These are phyloP conservation scores for Limnephilus rhombicus DNA, from an alignment of 2,888 invertebrate species.

Conservation along the genomic window DNA sequence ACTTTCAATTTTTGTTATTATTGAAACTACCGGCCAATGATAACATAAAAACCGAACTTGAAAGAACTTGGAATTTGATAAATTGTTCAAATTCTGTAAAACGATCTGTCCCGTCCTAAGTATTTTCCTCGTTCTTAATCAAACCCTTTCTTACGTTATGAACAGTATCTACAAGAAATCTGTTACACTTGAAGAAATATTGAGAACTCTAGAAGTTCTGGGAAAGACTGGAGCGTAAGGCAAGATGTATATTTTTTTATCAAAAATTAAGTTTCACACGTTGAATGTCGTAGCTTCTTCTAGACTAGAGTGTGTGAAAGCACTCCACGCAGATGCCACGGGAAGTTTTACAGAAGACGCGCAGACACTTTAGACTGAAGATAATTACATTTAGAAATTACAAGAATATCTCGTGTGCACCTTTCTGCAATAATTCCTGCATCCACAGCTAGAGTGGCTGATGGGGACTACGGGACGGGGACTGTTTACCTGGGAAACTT, in stretches of 20 bases:
- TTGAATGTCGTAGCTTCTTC: not conserved
- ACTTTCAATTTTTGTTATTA: no score
- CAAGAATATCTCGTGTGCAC: not conserved
- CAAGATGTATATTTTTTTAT: not conserved
- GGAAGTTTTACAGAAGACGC: constrained; percentile 25
- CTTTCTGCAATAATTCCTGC: not conserved
- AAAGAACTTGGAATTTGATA: no score
- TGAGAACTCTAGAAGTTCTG: not conserved
- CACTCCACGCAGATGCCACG: not conserved
- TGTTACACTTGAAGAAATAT: no score
- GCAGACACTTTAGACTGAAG: constrained; percentile 15
- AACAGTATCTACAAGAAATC: not conserved
- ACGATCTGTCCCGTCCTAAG: no score
- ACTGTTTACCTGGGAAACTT: not conserved
- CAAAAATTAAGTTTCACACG: not conserved
- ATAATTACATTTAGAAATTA: constrained; percentile 47
- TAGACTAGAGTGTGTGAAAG: not conserved
- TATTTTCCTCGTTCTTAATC: no score
- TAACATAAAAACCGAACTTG: no score
- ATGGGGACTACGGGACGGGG: not conserved
- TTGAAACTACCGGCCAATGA: no score
- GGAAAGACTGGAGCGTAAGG: not conserved
- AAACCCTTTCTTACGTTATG: no score
- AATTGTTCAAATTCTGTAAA: no score
- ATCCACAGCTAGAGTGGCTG: not conserved